A percentile compares a stretch with the other conserved stretches of the same genome.
Conservation (phyloP, 2,113 vertebrate genomes). For the Choloepus hoffmanni region DNA sequence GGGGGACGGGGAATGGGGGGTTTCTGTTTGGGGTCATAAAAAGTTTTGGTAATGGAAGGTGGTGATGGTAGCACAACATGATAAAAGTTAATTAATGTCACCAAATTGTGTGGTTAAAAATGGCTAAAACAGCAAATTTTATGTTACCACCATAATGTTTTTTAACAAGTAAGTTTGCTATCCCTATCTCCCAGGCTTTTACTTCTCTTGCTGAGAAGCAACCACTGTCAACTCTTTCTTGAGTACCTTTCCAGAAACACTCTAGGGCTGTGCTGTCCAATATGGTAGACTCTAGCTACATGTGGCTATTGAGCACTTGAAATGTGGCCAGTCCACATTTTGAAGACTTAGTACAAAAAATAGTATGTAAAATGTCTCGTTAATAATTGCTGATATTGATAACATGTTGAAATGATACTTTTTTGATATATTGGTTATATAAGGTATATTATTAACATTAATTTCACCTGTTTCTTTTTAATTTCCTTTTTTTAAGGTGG, state of each 20-base stretch:
- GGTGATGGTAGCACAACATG: too few species aligned
- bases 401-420: conserved; percentile 14
- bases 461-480: conserved; percentile 21
- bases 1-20: too few species aligned
- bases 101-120: too few species aligned
- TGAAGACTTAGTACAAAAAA: neutral
- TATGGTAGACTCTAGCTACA: neutral
- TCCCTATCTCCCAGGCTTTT: neutral
- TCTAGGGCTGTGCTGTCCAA: neutral
- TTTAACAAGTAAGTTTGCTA: neutral
- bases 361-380: neutral
- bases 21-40: too few species aligned
- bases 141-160: too few species aligned
- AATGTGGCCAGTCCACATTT: neutral
- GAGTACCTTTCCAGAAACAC: neutral
- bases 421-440: conserved; percentile 10
- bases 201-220: neutral
- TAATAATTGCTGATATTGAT: neutral
- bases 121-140: too few species aligned
- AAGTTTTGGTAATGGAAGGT: too few species aligned
- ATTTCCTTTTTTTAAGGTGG: neutral
- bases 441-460: conserved; percentile 43
- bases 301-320: neutral
- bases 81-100: too few species aligned
- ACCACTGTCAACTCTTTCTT: neutral